Percentiles rank a stretch among this genome's conserved stretches.
phyloP scores from a whole-genome alignment of 2,797 vertebrate species.

The Pangasius larnaudii region DNA sequence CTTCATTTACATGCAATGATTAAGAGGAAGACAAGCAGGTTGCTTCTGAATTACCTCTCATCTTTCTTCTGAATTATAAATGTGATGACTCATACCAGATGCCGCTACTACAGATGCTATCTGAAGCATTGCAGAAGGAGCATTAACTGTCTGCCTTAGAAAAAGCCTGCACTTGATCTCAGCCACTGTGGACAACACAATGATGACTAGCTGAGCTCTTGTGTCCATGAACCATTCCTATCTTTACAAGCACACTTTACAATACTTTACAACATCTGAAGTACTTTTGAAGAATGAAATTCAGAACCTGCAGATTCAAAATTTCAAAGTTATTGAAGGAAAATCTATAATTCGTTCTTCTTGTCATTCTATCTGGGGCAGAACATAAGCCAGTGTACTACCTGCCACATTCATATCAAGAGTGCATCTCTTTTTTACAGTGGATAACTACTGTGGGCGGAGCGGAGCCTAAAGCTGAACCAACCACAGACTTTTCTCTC shows the following conservation, averaged over 20 bases:
- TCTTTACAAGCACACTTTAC: constrained; percentile 21
- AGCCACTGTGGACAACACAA: constrained; percentile 32
- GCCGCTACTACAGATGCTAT: constrained; percentile 31
- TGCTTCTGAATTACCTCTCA: constrained; percentile 51
- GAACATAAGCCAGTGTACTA: background rate
- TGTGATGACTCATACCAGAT: constrained; percentile 52
- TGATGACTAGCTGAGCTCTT: constrained; percentile 25
- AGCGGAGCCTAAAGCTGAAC: constrained; percentile 50
- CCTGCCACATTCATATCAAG: background rate
- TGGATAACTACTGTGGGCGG: constrained; percentile 36
- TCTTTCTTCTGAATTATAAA: constrained; percentile 43
- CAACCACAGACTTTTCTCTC: constrained; percentile 62
- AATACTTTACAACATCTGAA: constrained; percentile 36
- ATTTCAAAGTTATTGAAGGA: constrained; percentile 6
- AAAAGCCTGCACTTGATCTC: constrained; percentile 16
- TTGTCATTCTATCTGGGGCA: background rate
- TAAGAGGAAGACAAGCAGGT: constrained; percentile 48
- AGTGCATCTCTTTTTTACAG: constrained; percentile 51
- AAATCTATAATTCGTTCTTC: background rate
- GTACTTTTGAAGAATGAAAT: constrained; percentile 30
- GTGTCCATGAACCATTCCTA: constrained; percentile 10
- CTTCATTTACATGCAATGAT: constrained; percentile 50
- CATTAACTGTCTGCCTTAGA: constrained; percentile 21
- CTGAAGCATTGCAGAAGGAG: constrained; percentile 46
- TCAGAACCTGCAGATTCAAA: background rate